phyloP scores from a whole-genome alignment of 2,888 invertebrate species.

The Tinea trinotella region DNA sequence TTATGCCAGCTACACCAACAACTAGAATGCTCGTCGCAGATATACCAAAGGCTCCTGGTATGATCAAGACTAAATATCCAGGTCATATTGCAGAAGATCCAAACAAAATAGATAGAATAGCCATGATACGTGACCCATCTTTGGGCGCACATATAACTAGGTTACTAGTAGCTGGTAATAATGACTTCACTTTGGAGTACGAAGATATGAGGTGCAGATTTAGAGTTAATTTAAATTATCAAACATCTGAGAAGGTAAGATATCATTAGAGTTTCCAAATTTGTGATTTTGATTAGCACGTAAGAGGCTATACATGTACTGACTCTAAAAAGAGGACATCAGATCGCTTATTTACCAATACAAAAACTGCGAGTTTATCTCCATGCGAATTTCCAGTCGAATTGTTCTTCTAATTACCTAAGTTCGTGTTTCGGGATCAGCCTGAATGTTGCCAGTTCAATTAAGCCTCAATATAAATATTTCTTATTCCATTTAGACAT shows the following conservation, averaged over 20 bases:
- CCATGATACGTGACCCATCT: conserved; percentile 50
- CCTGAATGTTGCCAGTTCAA: no score
- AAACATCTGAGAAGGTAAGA: conserved; percentile 38
- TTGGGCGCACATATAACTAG: conserved; percentile 42
- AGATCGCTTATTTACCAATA: no score
- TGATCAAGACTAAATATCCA: conserved; percentile 42
- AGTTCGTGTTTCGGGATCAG: no score
- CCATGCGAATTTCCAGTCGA: no score
- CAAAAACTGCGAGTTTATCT: no score
- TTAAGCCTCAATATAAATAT: no score
- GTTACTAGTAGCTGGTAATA: conserved; percentile 39
- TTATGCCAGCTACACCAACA: conserved; percentile 54
- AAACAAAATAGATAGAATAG: conserved; percentile 44
- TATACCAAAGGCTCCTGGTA: conserved; percentile 61
- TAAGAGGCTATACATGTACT: no score
- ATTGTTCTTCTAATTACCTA: no score
- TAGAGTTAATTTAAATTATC: conserved; percentile 35
- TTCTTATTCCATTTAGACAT: no score
- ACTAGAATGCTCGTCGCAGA: conserved; percentile 53
- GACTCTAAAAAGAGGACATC: no score
- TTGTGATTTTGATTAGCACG: no score
- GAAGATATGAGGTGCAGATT: conserved; percentile 54
- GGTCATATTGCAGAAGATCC: conserved; percentile 54
- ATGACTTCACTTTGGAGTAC: conserved; percentile 47
- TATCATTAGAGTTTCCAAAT: no score